Percentiles rank a stretch among this genome's conserved stretches.
Evolutionary conservation across 2,797 vertebrate genomes (phyloP).

Genomic region (Eptatretus atami): DNA sequence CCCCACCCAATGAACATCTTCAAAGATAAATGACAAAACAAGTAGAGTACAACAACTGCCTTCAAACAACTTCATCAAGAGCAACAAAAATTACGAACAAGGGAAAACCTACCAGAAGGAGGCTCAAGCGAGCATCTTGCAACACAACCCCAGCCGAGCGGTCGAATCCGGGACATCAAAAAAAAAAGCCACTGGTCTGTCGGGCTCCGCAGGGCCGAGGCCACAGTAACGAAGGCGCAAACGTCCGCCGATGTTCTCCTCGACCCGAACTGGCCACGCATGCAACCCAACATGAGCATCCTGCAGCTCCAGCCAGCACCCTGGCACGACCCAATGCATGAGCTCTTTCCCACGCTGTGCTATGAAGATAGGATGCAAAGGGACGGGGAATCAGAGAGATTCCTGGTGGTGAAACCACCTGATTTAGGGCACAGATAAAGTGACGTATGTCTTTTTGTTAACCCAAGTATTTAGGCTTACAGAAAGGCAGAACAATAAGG

Average conservation of each 20-base stretch:
- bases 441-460: too few relatives aligned
- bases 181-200: slow-evolving; percentile 42
- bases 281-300: slow-evolving; percentile 23
- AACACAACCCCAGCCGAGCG: slow-evolving; percentile 55
- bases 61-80: too few relatives aligned
- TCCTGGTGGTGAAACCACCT: too few relatives aligned
- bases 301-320: slow-evolving; percentile 49
- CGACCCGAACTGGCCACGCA: slow-evolving; percentile 47
- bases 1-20: too few relatives aligned
- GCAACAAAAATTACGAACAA: too few relatives aligned
- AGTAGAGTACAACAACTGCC: too few relatives aligned
- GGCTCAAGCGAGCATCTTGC: slow-evolving; percentile 36
- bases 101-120: slow-evolving; percentile 24
- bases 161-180: slow-evolving; percentile 58
- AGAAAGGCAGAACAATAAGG: too few relatives aligned
- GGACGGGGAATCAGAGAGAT: too few relatives aligned
- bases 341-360: slow-evolving; percentile 58
- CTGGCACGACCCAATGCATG: slow-evolving; percentile 45
- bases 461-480: too few relatives aligned
- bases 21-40: too few relatives aligned
- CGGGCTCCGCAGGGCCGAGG: slow-evolving; percentile 26
- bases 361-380: slow-evolving; percentile 11
- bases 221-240: slow-evolving; percentile 44
- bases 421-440: too few relatives aligned
- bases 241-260: slow-evolving; percentile 59